Base-by-base conservation (phyloP, 2,797 vertebrate genomes). In the Propithecus deckenii region DNA sequence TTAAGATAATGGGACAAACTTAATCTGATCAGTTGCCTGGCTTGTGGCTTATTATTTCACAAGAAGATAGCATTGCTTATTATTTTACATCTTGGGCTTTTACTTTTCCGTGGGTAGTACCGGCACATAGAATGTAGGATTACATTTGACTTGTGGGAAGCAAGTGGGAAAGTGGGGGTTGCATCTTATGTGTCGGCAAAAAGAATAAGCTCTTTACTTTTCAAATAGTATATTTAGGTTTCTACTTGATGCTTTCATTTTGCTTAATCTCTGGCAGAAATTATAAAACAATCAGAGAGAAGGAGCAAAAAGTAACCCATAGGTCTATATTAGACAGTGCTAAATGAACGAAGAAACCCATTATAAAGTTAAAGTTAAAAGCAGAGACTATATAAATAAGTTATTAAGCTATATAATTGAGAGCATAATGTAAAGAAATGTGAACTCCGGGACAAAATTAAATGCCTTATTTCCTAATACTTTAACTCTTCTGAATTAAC, bases 401-500 rank as follows among this genome's bases (percentile, higher is more conserved):
- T 81, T 86, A 72, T 69, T 91, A 89, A 61, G 59, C 79, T 71
- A 55, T 32, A 32, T 76, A 91, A 91, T 20, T 63, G 67, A 93
- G 81, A 89, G 35, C 59, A 41, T 32, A 30, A 35, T 67, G 96
- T 87, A 89, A 97, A 96, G 89, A 72, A 83, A 61, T 83, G 17
- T 5, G 41, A 91, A 43, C 69, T 85, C 83, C 9, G 69, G 61
- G 71, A 46, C 1, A 72, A 95, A 94, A 85, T 61, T 55, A 86
- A 96, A 86, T 30, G 30, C 38, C 71, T 93, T 43, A 23, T 65
- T 87, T 80, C 25, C 43, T 83, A 46, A 65, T 7, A 20, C 50
- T 69, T 78, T 67, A 74, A 43, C 22, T n/a, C 71, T 89, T 80
- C 3, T 35, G 57, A 88, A 43, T 63, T 88, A 63, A 69, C 46